Conservation (phyloP, 2,797 vertebrate genomes). For the Lophotriccus pileatus region DNA sequence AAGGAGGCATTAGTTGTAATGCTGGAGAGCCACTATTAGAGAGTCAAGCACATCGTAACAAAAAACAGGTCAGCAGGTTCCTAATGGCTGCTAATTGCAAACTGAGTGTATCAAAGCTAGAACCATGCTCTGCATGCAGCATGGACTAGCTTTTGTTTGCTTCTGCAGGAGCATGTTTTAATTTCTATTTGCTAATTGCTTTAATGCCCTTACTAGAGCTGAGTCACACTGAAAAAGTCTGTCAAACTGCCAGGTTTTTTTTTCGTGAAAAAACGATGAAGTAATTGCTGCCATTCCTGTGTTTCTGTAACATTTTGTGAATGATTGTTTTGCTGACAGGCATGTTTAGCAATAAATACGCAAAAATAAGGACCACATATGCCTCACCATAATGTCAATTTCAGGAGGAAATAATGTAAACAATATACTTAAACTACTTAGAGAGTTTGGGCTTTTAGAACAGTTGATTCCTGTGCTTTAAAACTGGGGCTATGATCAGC, state of each 20-base stretch:
- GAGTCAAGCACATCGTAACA: neutral
- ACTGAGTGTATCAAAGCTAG: neutral
- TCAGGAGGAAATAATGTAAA: neutral
- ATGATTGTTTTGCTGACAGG: neutral
- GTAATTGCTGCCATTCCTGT: neutral
- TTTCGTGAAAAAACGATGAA: neutral
- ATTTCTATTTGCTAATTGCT: slow-evolving; percentile 7
- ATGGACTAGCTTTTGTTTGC: neutral
- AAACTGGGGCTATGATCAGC: neutral
- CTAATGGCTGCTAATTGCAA: neutral
- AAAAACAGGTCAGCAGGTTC: slow-evolving; percentile 19
- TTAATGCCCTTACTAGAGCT: neutral
- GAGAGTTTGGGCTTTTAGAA: neutral
- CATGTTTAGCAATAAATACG: neutral
- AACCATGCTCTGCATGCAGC: neutral
- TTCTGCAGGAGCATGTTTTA: neutral
- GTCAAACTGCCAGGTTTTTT: neutral
- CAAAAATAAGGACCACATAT: neutral
- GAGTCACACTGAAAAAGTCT: neutral
- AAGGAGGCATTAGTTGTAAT: slow-evolving; percentile 52
- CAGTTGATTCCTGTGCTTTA: neutral
- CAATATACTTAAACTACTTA: neutral
- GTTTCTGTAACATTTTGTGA: neutral
- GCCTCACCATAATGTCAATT: neutral
- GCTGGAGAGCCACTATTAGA: slow-evolving; percentile 21